Evolutionary conservation across 2,888 invertebrate species (phyloP).

Genomic region (Diabrotica balteata): DNA sequence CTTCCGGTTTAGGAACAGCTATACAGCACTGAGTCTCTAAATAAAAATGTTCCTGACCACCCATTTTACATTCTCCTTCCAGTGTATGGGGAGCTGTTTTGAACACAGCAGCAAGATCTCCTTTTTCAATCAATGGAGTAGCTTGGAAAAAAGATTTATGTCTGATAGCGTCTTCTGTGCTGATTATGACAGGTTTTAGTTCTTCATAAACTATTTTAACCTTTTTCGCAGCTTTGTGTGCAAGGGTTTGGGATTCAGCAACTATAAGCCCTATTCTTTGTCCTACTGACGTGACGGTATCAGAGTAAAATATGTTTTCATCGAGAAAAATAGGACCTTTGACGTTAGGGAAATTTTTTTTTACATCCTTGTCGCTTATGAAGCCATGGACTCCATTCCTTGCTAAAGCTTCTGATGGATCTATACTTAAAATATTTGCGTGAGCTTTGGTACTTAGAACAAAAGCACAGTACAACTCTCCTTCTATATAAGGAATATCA

Average conservation of each 20-base stretch:
- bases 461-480: constrained; percentile 81
- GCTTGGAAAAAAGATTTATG: constrained; percentile 73
- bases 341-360: constrained; percentile 67
- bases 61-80: constrained; percentile 80
- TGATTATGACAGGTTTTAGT: constrained; percentile 77
- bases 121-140: constrained; percentile 64
- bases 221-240: constrained; percentile 82
- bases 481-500: constrained; percentile 79
- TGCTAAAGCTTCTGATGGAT: constrained; percentile 75
- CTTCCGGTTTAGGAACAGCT: constrained; percentile 77
- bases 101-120: constrained; percentile 75
- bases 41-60: constrained; percentile 97
- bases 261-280: constrained; percentile 74
- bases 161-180: constrained; percentile 88
- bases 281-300: constrained; percentile 79
- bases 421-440: constrained; percentile 79
- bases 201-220: constrained; percentile 84
- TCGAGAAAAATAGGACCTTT: constrained; percentile 77
- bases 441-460: constrained; percentile 84
- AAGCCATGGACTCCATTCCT: constrained; percentile 84
- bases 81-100: constrained; percentile 74
- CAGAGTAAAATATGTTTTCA: constrained; percentile 83
- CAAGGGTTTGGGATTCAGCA: constrained; percentile 78
- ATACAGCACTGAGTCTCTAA: constrained; percentile 83
- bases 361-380: constrained; percentile 78